Evolutionary conservation across 2,797 vertebrate genomes (phyloP).

Genomic region (Aulostomus chinensis): DNA sequence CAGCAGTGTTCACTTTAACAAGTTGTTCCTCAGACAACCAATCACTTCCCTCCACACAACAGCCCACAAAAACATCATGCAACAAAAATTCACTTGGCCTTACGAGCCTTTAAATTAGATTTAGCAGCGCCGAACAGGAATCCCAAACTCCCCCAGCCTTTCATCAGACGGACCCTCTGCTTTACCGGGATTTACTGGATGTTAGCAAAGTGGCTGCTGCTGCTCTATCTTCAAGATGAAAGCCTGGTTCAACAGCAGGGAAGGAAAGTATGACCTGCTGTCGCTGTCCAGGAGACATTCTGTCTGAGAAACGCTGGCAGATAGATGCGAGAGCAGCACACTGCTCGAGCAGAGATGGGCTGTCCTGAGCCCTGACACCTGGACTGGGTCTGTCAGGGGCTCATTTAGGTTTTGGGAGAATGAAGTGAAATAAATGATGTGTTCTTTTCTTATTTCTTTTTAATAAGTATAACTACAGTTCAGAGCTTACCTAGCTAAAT

Average conservation of each 20-base stretch:
- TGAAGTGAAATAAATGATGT: too few relatives aligned
- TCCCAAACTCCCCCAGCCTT: slow-evolving; percentile 28
- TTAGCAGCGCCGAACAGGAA: slow-evolving; percentile 25
- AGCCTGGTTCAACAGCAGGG: slow-evolving; percentile 1
- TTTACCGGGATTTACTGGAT: slow-evolving; percentile 43
- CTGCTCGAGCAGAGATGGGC: too few relatives aligned
- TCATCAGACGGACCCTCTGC: slow-evolving; percentile 34
- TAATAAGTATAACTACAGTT: too few relatives aligned
- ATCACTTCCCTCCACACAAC: slow-evolving; percentile 12
- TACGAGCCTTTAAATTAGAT: slow-evolving; percentile 46
- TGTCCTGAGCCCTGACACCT: too few relatives aligned
- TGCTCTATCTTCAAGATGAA: slow-evolving; percentile 1
- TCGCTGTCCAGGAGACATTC: neutral
- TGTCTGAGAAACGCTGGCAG: neutral
- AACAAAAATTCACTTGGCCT: slow-evolving; percentile 32
- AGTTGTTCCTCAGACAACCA: slow-evolving; percentile 43
- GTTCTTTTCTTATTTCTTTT: too few relatives aligned
- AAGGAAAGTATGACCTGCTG: neutral
- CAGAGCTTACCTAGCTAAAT: too few relatives aligned
- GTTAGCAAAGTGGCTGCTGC: slow-evolving; percentile 27
- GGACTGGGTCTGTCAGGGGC: too few relatives aligned
- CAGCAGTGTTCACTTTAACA: slow-evolving; percentile 42
- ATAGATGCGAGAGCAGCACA: too few relatives aligned
- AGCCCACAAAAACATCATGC: slow-evolving; percentile 24
- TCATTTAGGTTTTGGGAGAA: too few relatives aligned